Evolutionary conservation across 2,113 vertebrate species (phyloP).

Genomic region (Petroica traversi): DNA sequence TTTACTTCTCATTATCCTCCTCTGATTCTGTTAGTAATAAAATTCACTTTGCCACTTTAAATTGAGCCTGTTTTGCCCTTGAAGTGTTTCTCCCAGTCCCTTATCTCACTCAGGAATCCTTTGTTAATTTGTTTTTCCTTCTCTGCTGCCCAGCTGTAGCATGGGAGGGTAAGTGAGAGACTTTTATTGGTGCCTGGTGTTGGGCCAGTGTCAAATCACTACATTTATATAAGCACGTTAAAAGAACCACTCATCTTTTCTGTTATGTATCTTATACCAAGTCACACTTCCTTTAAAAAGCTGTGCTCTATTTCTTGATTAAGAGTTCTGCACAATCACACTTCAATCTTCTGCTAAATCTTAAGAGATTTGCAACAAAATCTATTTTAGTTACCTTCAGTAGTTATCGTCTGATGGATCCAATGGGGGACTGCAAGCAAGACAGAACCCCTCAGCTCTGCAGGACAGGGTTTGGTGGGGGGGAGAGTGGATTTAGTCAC

Average conservation of each 20-base stretch:
- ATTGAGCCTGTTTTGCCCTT: background rate
- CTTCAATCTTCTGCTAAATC: background rate
- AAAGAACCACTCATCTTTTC: background rate
- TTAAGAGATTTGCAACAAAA: background rate
- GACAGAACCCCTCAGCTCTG: background rate
- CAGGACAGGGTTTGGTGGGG: too few species aligned
- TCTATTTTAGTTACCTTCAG: background rate
- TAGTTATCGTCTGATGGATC: background rate
- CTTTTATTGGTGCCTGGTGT: too few species aligned
- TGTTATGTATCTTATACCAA: fast-evolving
- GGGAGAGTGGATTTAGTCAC: too few species aligned
- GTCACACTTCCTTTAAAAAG: background rate
- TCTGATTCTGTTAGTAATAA: too few species aligned
- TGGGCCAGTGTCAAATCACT: background rate
- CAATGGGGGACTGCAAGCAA: background rate
- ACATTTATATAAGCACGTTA: background rate
- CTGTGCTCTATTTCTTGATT: background rate
- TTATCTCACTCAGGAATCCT: background rate
- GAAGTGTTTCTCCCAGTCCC: background rate
- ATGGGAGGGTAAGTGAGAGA: background rate
- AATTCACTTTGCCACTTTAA: background rate
- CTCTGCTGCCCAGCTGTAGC: background rate
- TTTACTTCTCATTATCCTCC: background rate
- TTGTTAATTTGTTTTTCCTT: background rate
- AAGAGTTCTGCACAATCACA: fast-evolving